Base-by-base conservation (phyloP, 2,797 vertebrate species). In the Parambassis ranga region DNA sequence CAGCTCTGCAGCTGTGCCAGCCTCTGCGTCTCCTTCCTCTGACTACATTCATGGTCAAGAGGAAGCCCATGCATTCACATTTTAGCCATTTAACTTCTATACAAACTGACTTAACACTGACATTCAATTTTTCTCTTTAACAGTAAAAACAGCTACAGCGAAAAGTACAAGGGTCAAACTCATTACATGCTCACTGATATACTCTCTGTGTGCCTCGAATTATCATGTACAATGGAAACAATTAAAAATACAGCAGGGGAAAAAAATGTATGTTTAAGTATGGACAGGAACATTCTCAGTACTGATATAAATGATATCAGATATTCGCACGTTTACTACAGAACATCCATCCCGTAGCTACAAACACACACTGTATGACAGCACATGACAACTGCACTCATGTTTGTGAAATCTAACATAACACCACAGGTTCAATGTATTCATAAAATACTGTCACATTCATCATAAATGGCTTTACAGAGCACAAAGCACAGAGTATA, bases 281-380 rank as follows among this genome's bases (percentile, higher is more conserved):
- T n/a, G 65, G 31, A 38, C 47, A 30, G 16, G 35, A 39, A 58
- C 7, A 56, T 22, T 68, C 63, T 52, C 16, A 31, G 26, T 27
- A 10, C 20, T 37, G 26, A 35, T 60, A 46, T n/a, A 60, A 24
- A 31, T 15, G 24, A 23, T 58, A 30, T 11, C 56, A 15, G 14
- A 63, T 35, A 50, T 7, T 10, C 24, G 31, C 16, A 7, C 43
- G 47, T 71, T 76, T 46, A 49, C 30, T 11, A 5, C 41, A 20
- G n/a, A 52, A 62, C 47, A 67, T 78, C 61, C 23, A 65, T 79
- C 56, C 61, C 65, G 39, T n/a, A 19, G 27, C 5, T 19, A 35
- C 49, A 58, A 69, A 70, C 36, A 58, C 50, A 42, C n/a, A 11
- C 33, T 76, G n/a, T n/a, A n/a, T n/a, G 63, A 76, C 56, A 65